Evolutionary conservation across 2,888 invertebrate species (phyloP).

Genomic region (Himalopsyche tibetana): DNA sequence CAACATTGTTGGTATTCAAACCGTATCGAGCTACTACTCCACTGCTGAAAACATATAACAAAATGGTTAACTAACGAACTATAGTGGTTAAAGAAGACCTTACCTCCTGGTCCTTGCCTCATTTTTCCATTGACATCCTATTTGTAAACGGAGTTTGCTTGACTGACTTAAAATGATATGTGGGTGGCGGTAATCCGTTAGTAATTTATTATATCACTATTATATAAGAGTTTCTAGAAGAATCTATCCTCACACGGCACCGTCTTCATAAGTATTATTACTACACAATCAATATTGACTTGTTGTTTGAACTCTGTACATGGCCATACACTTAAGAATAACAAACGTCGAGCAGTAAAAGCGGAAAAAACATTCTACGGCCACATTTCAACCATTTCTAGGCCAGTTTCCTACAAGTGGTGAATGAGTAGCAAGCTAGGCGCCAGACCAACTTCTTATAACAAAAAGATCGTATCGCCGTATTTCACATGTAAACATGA

Average conservation of each 20-base stretch:
- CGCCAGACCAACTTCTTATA: not conserved
- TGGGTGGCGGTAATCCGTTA: too few species aligned
- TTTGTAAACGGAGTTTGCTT: too few species aligned
- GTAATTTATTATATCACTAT: too few species aligned
- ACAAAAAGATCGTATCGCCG: not conserved
- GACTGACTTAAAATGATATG: too few species aligned
- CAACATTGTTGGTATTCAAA: too few species aligned
- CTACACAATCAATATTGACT: slow-evolving; percentile 3
- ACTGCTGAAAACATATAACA: too few species aligned
- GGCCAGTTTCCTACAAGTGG: slow-evolving; percentile 22
- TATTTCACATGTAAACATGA: not conserved
- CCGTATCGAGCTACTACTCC: too few species aligned
- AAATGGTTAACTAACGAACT: too few species aligned
- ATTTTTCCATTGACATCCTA: too few species aligned
- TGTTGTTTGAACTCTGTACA: not conserved
- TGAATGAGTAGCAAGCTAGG: not conserved
- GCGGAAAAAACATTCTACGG: slow-evolving; percentile 6
- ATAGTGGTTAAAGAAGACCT: too few species aligned
- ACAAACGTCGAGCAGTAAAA: not conserved
- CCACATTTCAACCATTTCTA: not conserved
- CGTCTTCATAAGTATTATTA: not conserved
- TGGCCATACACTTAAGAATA: slow-evolving; percentile 13
- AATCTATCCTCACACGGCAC: not conserved
- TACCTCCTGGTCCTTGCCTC: too few species aligned
- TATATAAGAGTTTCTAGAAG: too few species aligned